Evolutionary conservation across 2,113 vertebrate genomes (phyloP), one percentile per base, ranked within the genome.

Genomic region (Chinchilla lanigera): DNA sequence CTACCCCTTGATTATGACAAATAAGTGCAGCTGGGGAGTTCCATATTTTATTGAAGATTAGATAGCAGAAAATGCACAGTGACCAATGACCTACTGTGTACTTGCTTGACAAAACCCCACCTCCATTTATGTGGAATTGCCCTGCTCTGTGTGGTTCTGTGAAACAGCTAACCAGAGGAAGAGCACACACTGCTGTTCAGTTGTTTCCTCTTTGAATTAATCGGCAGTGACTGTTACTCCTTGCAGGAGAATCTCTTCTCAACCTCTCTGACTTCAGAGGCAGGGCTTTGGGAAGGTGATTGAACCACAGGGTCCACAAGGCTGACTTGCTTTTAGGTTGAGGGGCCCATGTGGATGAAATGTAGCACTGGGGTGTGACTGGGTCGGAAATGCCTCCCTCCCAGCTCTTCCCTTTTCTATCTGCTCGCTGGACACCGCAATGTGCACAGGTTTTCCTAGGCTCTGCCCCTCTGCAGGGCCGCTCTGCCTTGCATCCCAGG

Each of bases 61-160:
- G 58, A 41, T 12, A 14, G 75, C 14, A 28, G 50, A 47, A 56
- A 56, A 30, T 14, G 41, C 12, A 20, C 8, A 22, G 4, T 24
- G 73, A 35, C 35, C 22, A 22, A 2, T 19, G 65, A 12, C 50
- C 33, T n/a, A 3, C 24, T 33, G 5, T 33, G 2, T 2, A 2
- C 26, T 38, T 58, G 6, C 54, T 20, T n/a, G 5, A 5, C 41
- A 19, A 69, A 77, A n/a, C 28, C 54, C 11, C 20, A 41, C 1
- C 20, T 8, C 33, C 8, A 13, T 16, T 44, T 19, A 22, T 44
- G n/a, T 5, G 44, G 19, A 73, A 0, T 11, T 33, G 19, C 3
- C 82, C 12, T 20, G 17, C 26, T 13, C 4, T 1, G 26, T 35
- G 1, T 19, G 3, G 4, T 3, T 28, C 2, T 0, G 8, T 13